Base-by-base conservation (phyloP, 1,140 invertebrate genomes). In the Zaprionus nigranus region DNA sequence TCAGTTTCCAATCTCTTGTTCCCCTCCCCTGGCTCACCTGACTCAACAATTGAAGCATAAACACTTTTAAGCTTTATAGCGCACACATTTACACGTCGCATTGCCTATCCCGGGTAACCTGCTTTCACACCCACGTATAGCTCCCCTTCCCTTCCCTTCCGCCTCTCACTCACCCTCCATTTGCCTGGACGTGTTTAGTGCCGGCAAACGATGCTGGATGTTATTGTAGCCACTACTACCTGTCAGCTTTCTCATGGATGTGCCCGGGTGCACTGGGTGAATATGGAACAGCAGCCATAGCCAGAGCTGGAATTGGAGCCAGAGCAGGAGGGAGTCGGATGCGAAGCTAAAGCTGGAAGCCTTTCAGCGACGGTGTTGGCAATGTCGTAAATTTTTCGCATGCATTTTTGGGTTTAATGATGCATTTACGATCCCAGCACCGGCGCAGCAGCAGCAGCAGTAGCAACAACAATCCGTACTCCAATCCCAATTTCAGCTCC, bases 331-430 rank as follows among this genome's bases (percentile, higher is more conserved):
- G 51, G 36, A 46, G 59, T 51, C 24, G 58, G 46, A 22, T 56
- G 60, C 22, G 24, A 12, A 12, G 17, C 36, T 49, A 66, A 28
- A 64, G 30, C 51, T 66, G 46, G 59, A 70, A 54, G 79, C 62
- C 72, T 87, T 82, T 79, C 20, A 62, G 68, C 62, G 68, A 76
- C 75, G 82, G 86, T 86, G 86, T 91, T 83, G 79, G 86, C 71
- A 81, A 76, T 77, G 87, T 91, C 90, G 90, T 91, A 91, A 91
- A 91, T 85, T 91, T 82, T 88, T 88, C 82, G 90, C 90, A 90
- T 91, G 90, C 90, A 90, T 91, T 91, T 91, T 91, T 91, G 77
- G 82, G 84, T 91, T 91, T 91, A 91, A 91, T 91, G 90, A 91
- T 91, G 90, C 90, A 91, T 91, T 91, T 91, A 91, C 88, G 88